A percentile compares a stretch with the other conserved stretches of the same genome.
These are phyloP conservation scores for Spisula solida DNA, from an alignment of 2,888 invertebrate species.

Conservation along the genomic window DNA sequence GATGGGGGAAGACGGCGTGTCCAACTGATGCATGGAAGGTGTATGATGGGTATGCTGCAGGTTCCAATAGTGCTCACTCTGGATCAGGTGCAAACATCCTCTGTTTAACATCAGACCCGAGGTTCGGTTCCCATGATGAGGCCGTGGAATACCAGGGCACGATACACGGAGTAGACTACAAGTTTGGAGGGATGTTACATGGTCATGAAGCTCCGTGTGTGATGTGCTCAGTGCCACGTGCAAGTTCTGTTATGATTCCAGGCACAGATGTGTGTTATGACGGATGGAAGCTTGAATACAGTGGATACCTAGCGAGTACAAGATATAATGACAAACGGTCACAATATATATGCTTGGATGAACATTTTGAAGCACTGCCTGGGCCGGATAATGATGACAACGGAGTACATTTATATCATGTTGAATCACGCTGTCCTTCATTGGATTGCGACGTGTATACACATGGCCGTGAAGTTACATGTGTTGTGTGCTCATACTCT, in stretches of 20 bases:
- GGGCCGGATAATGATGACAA: neutral
- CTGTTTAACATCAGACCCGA: neutral
- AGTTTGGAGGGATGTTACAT: neutral
- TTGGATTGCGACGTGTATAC: neutral
- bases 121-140: neutral
- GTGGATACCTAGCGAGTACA: neutral
- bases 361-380: neutral
- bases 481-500: slow-evolving; percentile 10
- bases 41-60: neutral
- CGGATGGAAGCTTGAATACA: slow-evolving; percentile 22
- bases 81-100: neutral
- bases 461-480: neutral
- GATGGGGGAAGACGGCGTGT: neutral
- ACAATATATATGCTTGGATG: slow-evolving; percentile 26
- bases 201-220: slow-evolving; percentile 4
- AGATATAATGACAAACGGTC: neutral
- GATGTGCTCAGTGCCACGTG: neutral
- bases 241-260: neutral
- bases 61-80: neutral
- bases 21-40: neutral
- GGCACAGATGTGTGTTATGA: neutral
- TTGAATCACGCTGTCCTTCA: neutral
- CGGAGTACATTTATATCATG: neutral
- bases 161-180: neutral
- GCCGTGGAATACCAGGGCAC: neutral